Evolutionary conservation across 2,797 vertebrate genomes (phyloP), one percentile per base, ranked within the genome.

Genomic region (Hafferia zeledoni): DNA sequence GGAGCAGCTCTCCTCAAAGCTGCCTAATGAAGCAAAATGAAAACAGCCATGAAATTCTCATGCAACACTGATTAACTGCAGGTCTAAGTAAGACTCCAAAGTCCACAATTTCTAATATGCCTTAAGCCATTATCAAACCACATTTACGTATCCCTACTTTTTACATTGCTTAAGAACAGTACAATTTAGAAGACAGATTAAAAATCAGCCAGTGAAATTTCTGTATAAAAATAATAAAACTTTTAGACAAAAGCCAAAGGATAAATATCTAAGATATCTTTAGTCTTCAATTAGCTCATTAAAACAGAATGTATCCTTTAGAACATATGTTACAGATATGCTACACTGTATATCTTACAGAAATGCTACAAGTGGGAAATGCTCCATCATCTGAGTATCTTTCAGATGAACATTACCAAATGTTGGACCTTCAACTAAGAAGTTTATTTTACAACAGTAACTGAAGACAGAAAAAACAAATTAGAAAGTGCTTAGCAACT

Each of bases 141-240:
- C 85, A 60, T 49, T 69, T 87, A 96, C 49, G 5, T 57, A 84
- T 64, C 81, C 78, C 89, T 94, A 92, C 87, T 92, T 87, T 90
- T 77, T 70, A 97, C 91, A 91, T 64, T 65, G 94, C 89, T 91
- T 75, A 91, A 83, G 64, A 89, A 89, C 57, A 93, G 87, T 85
- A 97, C 74, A 95, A 94, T 97, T 97, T 95, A 97, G 95, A 97
- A 96, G 94, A 97, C 83, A 95, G 96, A 77, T 97, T 98, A 97
- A 97, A 98, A 98, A 97, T 96, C 93, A 97, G 96, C 95, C 83
- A 96, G 96, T 91, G 90, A 96, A 97, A 96, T 96, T 98, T 98
- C 23, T 30, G 65, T 98, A 98, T 97, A 98, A 98, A 98, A 98
- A 98, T 98, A 98, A 98, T 97, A 95, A 95, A 97, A 96, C 95